These are phyloP conservation scores for Drosophila austrosaltans DNA, from an alignment of 2,888 invertebrate genomes.

Conservation along the genomic window DNA sequence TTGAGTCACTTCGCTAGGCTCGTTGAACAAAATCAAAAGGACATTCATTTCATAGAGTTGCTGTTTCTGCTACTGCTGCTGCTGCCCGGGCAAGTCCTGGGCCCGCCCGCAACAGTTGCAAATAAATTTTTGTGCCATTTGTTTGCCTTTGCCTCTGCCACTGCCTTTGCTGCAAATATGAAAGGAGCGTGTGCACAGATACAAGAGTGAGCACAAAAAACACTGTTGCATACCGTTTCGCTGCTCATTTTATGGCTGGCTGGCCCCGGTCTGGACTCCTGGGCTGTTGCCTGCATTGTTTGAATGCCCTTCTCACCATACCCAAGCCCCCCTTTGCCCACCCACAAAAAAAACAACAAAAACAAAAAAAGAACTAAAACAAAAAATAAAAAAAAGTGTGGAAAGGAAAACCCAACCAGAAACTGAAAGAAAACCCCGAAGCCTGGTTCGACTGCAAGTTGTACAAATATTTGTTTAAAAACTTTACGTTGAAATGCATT, in stretches of 20 bases:
- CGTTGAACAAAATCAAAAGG: constrained; percentile 81
- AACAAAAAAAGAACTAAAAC: constrained; percentile 15
- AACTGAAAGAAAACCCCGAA: constrained; percentile 45
- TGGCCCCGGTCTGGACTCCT: constrained; percentile 54
- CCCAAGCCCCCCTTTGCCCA: not conserved
- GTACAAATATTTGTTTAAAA: constrained; percentile 79
- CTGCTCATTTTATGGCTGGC: constrained; percentile 76
- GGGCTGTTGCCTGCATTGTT: constrained; percentile 53
- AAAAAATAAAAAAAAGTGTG: constrained; percentile 13
- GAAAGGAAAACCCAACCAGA: constrained; percentile 16
- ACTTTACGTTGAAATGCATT: constrained; percentile 79
- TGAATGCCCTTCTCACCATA: constrained; percentile 58
- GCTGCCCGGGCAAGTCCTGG: constrained; percentile 20
- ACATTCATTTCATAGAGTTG: constrained; percentile 79
- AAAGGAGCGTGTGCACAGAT: constrained; percentile 56
- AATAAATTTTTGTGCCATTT: constrained; percentile 78
- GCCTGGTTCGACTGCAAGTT: constrained; percentile 66
- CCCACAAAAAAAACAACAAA: constrained; percentile 17
- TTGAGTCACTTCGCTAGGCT: constrained; percentile 79
- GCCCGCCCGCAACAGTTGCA: constrained; percentile 66
- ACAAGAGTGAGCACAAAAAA: constrained; percentile 37
- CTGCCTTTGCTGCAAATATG: constrained; percentile 61
- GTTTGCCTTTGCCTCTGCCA: constrained; percentile 53
- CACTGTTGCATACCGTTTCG: constrained; percentile 76
- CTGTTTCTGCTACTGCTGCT: constrained; percentile 22